Conservation (phyloP, 2,113 vertebrate species). For the Vulpes ferrilata region DNA sequence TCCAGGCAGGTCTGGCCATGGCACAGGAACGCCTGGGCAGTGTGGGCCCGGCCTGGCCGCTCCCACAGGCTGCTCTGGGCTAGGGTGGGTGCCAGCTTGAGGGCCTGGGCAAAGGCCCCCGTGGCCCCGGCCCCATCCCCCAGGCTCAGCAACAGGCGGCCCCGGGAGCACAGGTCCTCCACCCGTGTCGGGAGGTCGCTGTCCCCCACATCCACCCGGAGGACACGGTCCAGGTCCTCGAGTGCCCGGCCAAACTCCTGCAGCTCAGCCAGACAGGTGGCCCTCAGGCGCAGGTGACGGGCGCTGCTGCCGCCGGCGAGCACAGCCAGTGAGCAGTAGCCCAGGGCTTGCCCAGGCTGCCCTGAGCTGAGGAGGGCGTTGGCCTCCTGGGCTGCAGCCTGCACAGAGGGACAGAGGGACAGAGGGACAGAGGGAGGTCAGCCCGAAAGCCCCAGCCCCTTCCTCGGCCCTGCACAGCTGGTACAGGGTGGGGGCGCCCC, state of each 20-base stretch:
- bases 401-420: neutral
- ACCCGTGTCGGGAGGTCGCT: conserved; percentile 77
- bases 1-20: conserved; percentile 88
- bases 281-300: conserved; percentile 89
- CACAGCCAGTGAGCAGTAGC: conserved; percentile 91
- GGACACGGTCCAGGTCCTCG: conserved; percentile 90
- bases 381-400: conserved; percentile 93
- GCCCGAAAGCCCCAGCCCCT: fast-evolving
- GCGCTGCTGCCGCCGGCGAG: conserved; percentile 81
- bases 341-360: conserved; percentile 87
- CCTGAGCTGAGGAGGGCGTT: conserved; percentile 81
- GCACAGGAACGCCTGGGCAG: conserved; percentile 87
- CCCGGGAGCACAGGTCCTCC: conserved; percentile 91
- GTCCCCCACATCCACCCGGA: conserved; percentile 77
- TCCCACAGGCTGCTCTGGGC: conserved; percentile 86
- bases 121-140: conserved; percentile 88
- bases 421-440: neutral
- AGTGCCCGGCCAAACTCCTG: conserved; percentile 87
- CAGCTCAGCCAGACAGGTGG: conserved; percentile 89
- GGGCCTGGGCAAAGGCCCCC: conserved; percentile 90
- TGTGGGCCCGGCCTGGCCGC: conserved; percentile 83
- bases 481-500: neutral
- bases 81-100: conserved; percentile 87
- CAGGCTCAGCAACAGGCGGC: conserved; percentile 88
- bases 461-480: fast-evolving